A percentile compares a stretch with the other conserved stretches of the same genome.
phyloP scores from a whole-genome alignment of 2,113 vertebrate species.

The Kryptolebias marmoratus region DNA sequence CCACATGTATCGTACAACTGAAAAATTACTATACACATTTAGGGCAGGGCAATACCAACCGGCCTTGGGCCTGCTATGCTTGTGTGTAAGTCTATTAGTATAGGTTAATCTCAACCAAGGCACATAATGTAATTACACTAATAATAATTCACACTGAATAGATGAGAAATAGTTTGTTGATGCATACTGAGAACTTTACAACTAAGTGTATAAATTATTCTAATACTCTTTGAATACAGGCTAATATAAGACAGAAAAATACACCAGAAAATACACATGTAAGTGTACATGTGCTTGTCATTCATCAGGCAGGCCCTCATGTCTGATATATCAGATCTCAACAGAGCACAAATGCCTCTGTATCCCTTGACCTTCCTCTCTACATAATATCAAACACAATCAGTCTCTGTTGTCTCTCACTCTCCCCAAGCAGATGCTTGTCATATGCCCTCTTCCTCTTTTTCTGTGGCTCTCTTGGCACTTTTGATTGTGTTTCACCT shows the following conservation, averaged over 20 bases:
- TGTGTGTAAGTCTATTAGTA: background rate
- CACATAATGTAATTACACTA: constrained; percentile 25
- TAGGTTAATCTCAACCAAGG: constrained; percentile 19
- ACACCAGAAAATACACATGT: background rate
- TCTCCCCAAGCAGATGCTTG: constrained; percentile 37
- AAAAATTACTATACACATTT: constrained; percentile 7
- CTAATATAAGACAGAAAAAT: constrained; percentile 9
- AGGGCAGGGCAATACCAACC: no score
- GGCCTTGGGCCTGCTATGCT: background rate
- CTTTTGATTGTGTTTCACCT: constrained; percentile 59
- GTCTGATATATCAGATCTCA: constrained; percentile 40
- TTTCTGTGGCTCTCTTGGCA: constrained; percentile 11
- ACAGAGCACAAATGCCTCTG: constrained; percentile 19
- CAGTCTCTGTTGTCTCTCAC: constrained; percentile 18
- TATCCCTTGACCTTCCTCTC: constrained; percentile 55
- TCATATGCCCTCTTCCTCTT: constrained; percentile 25
- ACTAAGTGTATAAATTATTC: background rate
- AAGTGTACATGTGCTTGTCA: background rate
- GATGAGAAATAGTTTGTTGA: constrained; percentile 30
- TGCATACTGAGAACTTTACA: background rate
- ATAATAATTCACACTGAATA: background rate
- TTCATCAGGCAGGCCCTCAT: constrained; percentile 1
- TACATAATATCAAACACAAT: constrained; percentile 44
- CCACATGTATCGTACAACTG: constrained; percentile 5
- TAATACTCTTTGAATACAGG: background rate